Evolutionary conservation across 2,797 vertebrate species (phyloP).

Genomic region (Rhadinocentrus ornatus): DNA sequence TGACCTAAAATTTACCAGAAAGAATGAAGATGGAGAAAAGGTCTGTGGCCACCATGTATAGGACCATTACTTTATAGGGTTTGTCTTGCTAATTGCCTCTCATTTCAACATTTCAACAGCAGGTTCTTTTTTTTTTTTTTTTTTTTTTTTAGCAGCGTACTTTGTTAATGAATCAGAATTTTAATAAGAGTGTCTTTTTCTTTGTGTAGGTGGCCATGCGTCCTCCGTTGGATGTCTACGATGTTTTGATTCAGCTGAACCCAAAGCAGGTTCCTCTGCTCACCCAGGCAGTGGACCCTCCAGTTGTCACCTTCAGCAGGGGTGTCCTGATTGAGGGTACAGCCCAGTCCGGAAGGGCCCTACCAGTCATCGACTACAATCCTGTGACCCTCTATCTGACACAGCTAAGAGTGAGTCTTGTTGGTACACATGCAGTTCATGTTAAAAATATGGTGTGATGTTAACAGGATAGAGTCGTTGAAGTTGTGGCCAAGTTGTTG

Average conservation of each 20-base stretch:
- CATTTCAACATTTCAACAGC: too few species aligned
- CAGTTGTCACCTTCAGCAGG: constrained; percentile 77
- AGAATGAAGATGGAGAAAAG: too few species aligned
- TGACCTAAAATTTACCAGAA: too few species aligned
- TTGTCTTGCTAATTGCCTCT: too few species aligned
- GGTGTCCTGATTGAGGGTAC: constrained; percentile 67
- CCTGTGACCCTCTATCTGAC: constrained; percentile 89
- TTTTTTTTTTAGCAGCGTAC: neutral
- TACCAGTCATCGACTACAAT: constrained; percentile 92
- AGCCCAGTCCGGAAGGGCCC: constrained; percentile 50
- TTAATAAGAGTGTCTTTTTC: neutral
- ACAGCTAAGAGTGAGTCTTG: constrained; percentile 88
- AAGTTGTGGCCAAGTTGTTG: neutral
- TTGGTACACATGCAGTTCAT: neutral
- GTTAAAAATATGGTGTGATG: constrained; percentile 8
- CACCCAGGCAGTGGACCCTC: constrained; percentile 86
- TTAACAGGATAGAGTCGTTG: neutral
- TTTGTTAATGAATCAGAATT: neutral
- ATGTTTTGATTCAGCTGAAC: constrained; percentile 90
- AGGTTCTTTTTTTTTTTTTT: too few species aligned
- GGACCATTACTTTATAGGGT: too few species aligned
- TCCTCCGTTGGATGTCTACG: constrained; percentile 91
- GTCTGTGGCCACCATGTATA: too few species aligned
- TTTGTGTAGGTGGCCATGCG: constrained; percentile 88
- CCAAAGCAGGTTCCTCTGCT: constrained; percentile 90